Conservation (phyloP, 2,113 vertebrate genomes). For the Rhinolophus sinicus region DNA sequence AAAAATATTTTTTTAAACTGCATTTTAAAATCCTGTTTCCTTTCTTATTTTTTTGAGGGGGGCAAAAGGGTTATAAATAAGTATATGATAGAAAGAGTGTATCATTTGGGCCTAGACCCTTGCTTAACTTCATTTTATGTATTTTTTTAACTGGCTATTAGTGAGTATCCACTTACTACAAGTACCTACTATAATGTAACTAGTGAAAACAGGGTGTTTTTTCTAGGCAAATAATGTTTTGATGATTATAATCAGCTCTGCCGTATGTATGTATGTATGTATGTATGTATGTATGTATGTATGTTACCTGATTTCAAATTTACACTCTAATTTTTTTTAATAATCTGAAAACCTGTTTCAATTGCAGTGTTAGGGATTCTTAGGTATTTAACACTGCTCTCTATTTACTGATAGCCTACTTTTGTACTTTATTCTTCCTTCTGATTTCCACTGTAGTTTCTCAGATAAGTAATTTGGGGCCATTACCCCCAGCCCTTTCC, state of each 20-base stretch:
- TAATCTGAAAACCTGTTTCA: slow-evolving; percentile 18
- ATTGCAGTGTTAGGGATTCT: neutral
- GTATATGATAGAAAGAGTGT: neutral
- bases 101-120: neutral
- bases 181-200: neutral
- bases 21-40: neutral
- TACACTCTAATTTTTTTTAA: neutral
- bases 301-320: neutral
- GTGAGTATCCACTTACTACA: neutral
- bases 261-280: neutral
- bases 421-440: neutral
- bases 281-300: neutral
- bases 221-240: neutral
- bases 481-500: neutral
- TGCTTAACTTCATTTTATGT: neutral
- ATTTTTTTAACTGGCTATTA: neutral
- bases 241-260: neutral
- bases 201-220: neutral
- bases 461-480: neutral
- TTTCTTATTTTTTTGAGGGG: neutral
- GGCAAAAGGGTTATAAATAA: neutral
- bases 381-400: neutral
- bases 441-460: slow-evolving; percentile 18
- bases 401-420: neutral
- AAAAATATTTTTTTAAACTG: neutral